phyloP scores from a whole-genome alignment of 2,797 vertebrate genomes.

The Sorex maritimensis region DNA sequence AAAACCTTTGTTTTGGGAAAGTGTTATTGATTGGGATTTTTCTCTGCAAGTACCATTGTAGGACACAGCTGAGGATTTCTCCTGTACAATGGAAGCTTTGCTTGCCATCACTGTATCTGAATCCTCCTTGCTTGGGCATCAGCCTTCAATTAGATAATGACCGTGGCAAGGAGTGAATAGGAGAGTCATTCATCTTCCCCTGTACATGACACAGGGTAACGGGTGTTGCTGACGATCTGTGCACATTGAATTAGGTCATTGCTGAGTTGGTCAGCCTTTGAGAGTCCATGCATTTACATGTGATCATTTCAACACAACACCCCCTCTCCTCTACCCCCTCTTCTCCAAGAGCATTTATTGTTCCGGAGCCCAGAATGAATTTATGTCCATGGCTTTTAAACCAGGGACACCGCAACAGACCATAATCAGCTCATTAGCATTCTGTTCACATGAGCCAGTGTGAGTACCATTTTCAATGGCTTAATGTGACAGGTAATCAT shows the following conservation, averaged over 20 bases:
- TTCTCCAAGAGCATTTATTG: constrained; percentile 77
- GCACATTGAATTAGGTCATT: constrained; percentile 79
- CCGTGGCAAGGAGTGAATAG: constrained; percentile 77
- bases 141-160: constrained; percentile 85
- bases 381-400: constrained; percentile 86
- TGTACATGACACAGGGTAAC: constrained; percentile 63
- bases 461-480: constrained; percentile 91
- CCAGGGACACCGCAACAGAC: constrained; percentile 82
- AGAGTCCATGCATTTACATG: constrained; percentile 83
- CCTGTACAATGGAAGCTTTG: constrained; percentile 63
- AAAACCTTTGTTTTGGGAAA: constrained; percentile 71
- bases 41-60: constrained; percentile 59
- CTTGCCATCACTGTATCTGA: constrained; percentile 64
- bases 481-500: constrained; percentile 94
- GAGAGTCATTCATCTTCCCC: constrained; percentile 78
- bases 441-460: constrained; percentile 87
- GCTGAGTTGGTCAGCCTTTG: constrained; percentile 77
- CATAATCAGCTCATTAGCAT: constrained; percentile 91
- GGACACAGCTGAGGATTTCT: constrained; percentile 70
- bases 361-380: constrained; percentile 83
- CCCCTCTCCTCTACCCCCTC: constrained; percentile 3
- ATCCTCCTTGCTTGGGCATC: constrained; percentile 72
- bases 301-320: constrained; percentile 78
- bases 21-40: constrained; percentile 74
- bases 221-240: constrained; percentile 70